These are phyloP conservation scores for Didymodactylos carnosus DNA, from an alignment of 2,888 invertebrate genomes.

Conservation along the genomic window DNA sequence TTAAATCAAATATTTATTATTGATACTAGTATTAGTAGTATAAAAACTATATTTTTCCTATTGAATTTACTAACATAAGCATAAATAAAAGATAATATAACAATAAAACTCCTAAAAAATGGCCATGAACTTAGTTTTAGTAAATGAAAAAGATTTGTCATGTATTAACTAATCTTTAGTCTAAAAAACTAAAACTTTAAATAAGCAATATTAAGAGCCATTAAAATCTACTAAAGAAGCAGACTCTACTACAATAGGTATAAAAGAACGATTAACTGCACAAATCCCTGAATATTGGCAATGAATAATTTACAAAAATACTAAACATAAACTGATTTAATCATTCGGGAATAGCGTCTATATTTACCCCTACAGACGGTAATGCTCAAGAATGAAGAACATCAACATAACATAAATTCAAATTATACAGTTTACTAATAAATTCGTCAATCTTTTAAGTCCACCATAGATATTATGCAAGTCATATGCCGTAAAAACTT, in stretches of 20 bases:
- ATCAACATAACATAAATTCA: too few relatives aligned
- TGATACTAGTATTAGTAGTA: conserved; percentile 18
- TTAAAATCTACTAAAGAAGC: neutral
- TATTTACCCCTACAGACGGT: conserved; percentile 31
- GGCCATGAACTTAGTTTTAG: conserved; percentile 23
- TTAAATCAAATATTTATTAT: conserved; percentile 22
- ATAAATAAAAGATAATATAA: conserved; percentile 19
- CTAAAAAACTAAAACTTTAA: neutral
- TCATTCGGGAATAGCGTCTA: conserved; percentile 35
- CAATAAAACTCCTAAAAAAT: conserved; percentile 18
- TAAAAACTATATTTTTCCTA: conserved; percentile 17
- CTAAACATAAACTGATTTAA: conserved; percentile 40
- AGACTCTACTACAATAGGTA: neutral
- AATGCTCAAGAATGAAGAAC: conserved; percentile 35
- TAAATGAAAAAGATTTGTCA: conserved; percentile 19
- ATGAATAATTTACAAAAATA: conserved; percentile 46
- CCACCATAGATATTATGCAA: too few relatives aligned
- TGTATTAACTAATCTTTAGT: conserved; percentile 13
- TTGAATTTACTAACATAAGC: conserved; percentile 18
- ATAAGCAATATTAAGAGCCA: neutral
- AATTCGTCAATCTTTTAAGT: too few relatives aligned
- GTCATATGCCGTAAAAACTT: too few relatives aligned
- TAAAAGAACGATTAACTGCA: conserved; percentile 46
- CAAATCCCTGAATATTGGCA: conserved; percentile 65
- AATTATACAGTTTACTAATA: too few relatives aligned